Base-by-base conservation (phyloP, 2,888 invertebrate species). In the Palloptera scutellata region DNA sequence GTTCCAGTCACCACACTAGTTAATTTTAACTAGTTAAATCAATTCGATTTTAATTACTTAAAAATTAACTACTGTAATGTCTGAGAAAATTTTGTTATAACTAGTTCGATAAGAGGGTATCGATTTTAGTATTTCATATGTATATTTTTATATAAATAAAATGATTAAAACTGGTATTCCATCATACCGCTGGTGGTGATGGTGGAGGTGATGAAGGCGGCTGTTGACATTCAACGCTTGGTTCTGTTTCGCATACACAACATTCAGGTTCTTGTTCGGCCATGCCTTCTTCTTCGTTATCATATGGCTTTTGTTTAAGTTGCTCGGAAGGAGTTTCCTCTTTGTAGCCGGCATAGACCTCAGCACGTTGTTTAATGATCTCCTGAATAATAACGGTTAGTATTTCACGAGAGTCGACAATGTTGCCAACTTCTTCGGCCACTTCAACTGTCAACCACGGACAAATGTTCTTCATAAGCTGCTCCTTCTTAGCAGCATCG, bases 401-500 rank as follows among this genome's bases (percentile, higher is more conserved):
- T 69, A 96, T 88, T 81, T 94, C 92, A 69, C 93, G 88, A 73
- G 93, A 93, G 77, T 92, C 91, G 73, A 94, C 90, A 84, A 93
- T 90, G 70, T 91, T 91, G 77, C 93, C 91, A 78, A 96, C 88
- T 86, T 95, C 94, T 70, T 88, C 87, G 61, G 92, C 90, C 59
- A 96, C 95, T 84, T 93, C 92, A 63, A 89, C 88, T 86, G 93
- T 90, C 74, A 96, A 86, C 96, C 95, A 96, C 61, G 95, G 94
- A 88, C 81, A 83, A 19, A 85, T 72, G n/a, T 79, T 80, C 65
- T 94, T 89, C 86, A 95, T 93, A 64, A 91, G 90, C 75, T 93
- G 90, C 78, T 81, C 81, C 65, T 81, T 81, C 70, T 83, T 82
- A 1, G 79, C 79, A 6, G 81, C 83, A 74, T 86, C 84, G 15